These are phyloP conservation scores for Antigone vipio DNA, from an alignment of 2,113 vertebrate genomes.

Conservation along the genomic window DNA sequence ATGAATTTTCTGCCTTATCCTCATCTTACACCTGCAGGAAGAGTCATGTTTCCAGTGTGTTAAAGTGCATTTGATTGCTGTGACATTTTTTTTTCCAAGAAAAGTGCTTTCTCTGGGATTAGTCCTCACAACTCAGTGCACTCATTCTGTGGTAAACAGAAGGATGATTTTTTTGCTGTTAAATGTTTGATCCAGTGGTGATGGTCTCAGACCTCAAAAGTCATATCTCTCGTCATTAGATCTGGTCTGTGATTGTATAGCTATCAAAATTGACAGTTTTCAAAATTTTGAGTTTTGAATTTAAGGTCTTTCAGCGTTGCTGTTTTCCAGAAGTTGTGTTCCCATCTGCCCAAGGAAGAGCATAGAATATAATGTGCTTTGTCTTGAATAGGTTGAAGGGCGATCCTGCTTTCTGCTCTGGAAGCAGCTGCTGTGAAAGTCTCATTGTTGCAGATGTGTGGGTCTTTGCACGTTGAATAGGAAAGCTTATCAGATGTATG, in stretches of 20 bases:
- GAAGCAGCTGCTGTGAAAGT: conserved; percentile 14
- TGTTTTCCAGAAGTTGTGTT: not conserved
- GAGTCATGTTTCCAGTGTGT: not conserved
- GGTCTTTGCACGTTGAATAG: not conserved
- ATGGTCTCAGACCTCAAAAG: not conserved
- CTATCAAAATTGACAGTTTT: not conserved
- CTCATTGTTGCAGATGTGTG: not conserved
- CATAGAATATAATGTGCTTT: not conserved
- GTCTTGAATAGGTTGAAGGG: not conserved
- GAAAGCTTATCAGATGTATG: not conserved
- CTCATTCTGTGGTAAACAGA: not conserved
- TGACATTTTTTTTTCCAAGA: not conserved
- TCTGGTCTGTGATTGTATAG: not conserved
- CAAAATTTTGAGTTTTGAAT: not conserved
- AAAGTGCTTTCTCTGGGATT: not conserved
- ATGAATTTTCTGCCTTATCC: not conserved
- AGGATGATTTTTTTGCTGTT: not conserved
- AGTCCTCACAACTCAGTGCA: accelerated
- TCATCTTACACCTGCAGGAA: not conserved
- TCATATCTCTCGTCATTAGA: not conserved
- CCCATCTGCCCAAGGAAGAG: not conserved
- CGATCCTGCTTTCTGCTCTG: not conserved
- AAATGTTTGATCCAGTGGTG: not conserved
- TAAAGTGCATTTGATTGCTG: not conserved
- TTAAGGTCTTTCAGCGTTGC: not conserved